A percentile compares a stretch with the other conserved stretches of the same genome.
Conservation (phyloP, 1,140 invertebrate species). For the Bombus confusus region DNA sequence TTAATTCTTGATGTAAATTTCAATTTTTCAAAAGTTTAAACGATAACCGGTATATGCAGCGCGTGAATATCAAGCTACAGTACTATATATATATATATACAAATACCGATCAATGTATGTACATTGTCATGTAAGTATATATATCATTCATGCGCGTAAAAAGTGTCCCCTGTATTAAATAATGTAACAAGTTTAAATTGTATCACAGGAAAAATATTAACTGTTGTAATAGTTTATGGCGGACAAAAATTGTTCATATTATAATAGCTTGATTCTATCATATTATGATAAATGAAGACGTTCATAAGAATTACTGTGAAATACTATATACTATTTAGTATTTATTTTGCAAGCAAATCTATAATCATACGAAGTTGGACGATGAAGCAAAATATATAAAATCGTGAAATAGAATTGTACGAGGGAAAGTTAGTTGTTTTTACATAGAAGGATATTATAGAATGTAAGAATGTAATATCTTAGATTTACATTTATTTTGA, state of each 20-base stretch:
- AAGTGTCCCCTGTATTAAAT: neutral
- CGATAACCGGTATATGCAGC: conserved; percentile 7
- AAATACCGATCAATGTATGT: neutral
- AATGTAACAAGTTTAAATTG: neutral
- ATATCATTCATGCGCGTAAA: neutral
- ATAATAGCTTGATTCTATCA: neutral
- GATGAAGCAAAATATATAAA: neutral
- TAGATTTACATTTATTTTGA: neutral
- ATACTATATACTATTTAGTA: neutral
- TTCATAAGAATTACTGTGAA: neutral
- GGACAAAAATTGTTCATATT: neutral
- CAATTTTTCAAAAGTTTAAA: conserved; percentile 1
- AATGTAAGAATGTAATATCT: neutral
- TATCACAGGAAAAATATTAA: neutral
- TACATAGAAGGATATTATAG: neutral
- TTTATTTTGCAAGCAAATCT: neutral
- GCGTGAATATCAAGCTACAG: neutral
- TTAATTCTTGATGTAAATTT: neutral
- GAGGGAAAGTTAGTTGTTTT: neutral
- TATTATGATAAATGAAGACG: neutral
- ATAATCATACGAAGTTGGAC: neutral
- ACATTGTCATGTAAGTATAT: neutral
- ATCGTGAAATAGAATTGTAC: neutral
- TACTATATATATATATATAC: neutral
- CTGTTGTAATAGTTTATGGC: neutral